Evolutionary conservation across 2,113 vertebrate species (phyloP).

Genomic region (Echinops telfairi): DNA sequence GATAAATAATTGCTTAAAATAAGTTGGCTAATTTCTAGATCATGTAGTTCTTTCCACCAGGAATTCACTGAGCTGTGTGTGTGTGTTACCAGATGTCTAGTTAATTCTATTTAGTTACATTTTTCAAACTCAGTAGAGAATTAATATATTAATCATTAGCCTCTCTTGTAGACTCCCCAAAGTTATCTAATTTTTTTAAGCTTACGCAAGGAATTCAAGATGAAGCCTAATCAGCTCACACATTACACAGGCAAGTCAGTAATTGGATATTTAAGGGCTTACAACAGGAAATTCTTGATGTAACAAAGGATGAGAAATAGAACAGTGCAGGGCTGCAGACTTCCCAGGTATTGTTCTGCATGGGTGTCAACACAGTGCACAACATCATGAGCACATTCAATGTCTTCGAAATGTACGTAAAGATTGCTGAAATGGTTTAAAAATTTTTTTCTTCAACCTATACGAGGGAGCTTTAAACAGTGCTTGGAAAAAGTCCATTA

Average conservation of each 20-base stretch:
- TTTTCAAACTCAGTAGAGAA: conserved; percentile 62
- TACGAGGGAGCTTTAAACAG: too few species aligned
- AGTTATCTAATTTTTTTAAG: background rate
- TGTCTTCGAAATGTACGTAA: background rate
- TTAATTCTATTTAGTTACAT: conserved; percentile 68
- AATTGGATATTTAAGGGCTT: background rate
- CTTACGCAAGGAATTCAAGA: conserved; percentile 24
- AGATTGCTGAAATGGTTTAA: background rate
- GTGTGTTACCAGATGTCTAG: conserved; percentile 55
- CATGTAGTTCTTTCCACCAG: conserved; percentile 53
- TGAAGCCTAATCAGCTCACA: background rate
- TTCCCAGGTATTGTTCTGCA: background rate
- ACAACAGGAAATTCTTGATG: background rate
- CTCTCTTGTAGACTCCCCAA: background rate
- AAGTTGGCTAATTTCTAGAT: conserved; percentile 70
- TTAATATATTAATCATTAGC: conserved; percentile 39
- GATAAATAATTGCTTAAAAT: conserved; percentile 73
- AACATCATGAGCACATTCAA: background rate
- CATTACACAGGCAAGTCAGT: background rate
- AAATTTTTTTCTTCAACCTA: too few species aligned
- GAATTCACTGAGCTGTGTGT: conserved; percentile 39
- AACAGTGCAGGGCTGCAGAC: background rate
- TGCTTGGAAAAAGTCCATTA: too few species aligned
- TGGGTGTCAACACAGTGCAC: background rate
- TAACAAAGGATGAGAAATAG: conserved; percentile 18